Conservation (phyloP, 2,797 vertebrate genomes). For the Sandelia bainsii region DNA sequence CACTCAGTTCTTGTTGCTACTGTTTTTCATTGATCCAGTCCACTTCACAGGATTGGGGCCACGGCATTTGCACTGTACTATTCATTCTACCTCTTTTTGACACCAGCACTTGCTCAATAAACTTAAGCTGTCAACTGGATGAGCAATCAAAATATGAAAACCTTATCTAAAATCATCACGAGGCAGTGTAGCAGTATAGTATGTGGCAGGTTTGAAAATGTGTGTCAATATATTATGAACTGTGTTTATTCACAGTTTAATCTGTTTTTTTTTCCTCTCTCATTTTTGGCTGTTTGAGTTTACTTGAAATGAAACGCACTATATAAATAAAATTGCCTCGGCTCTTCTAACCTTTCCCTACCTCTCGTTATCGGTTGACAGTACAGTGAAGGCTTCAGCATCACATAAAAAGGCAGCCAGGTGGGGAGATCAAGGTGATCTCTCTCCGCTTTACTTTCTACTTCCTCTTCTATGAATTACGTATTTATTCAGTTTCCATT, state of each 20-base stretch:
- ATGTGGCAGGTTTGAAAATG: not conserved
- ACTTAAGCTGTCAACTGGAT: not conserved
- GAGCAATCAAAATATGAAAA: not conserved
- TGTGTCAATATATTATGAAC: not conserved
- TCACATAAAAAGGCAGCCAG: slow-evolving; percentile 54
- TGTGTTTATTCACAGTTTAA: not conserved
- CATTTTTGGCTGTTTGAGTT: not conserved
- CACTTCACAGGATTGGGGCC: not conserved
- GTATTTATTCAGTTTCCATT: slow-evolving; percentile 62
- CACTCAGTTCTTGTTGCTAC: not conserved
- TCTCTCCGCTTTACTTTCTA: slow-evolving; percentile 23
- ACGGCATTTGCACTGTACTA: too few relatives aligned
- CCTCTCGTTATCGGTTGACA: slow-evolving; percentile 37
- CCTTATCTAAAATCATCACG: not conserved
- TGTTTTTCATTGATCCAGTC: too few relatives aligned
- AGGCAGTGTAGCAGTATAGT: not conserved
- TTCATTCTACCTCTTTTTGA: not conserved
- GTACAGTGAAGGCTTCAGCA: slow-evolving; percentile 51
- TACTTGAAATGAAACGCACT: not conserved
- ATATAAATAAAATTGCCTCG: slow-evolving; percentile 28
- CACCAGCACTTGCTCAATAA: not conserved
- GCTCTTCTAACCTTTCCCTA: not conserved
- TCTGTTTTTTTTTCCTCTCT: slow-evolving; percentile 5
- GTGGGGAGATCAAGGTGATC: slow-evolving; percentile 67
- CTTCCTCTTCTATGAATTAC: slow-evolving; percentile 61